Evolutionary conservation across 2,113 vertebrate genomes (phyloP), one percentile per base, ranked within the genome.

Genomic region (Chaetops frenatus): DNA sequence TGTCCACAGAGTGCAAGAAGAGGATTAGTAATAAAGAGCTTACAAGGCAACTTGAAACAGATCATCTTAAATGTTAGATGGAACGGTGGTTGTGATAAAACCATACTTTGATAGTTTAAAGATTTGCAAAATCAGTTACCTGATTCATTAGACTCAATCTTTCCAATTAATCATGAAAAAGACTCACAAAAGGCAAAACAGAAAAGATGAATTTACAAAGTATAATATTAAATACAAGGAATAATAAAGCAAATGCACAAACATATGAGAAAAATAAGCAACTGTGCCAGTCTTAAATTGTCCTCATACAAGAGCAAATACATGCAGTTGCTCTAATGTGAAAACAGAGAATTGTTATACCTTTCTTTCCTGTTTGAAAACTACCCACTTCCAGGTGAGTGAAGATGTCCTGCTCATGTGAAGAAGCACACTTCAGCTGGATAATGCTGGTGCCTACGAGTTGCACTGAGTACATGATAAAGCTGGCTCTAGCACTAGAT

Each of bases 371-470:
- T 73, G 31, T 70, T 80, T 69, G 9, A 51, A 81, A 85, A 58
- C 44, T 17, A 2, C 0, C 3, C 10, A 1, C 9, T 74, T 77
- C 28, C 16, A 28, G 57, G 8, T 53, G 53, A 88, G 76, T 14
- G 22, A 22, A 82, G 54, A 74, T 53, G 6, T 36, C 33, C 5
- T 73, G 12, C 10, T 54, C 64, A 7, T 48, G 20, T 70, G 80
- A 53, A 69, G 33, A 50, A 91, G 10, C 21, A 48, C 23, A 15
- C 11, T 77, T 73, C 38, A 24, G 28, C 1, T 71, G 57, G 19
- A 19, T 38, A 66, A 56, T 16, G 14, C 19, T 19, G 16, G 21
- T 71, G 15, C 44, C 51, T 81, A 16, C 0, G 0, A 6, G 6
- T 22, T 83, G 24, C 13, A n/a, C 15, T 22, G 8, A 35, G 6